Conservation (phyloP, 2,113 vertebrate species). For the Platycercus adscitus region DNA sequence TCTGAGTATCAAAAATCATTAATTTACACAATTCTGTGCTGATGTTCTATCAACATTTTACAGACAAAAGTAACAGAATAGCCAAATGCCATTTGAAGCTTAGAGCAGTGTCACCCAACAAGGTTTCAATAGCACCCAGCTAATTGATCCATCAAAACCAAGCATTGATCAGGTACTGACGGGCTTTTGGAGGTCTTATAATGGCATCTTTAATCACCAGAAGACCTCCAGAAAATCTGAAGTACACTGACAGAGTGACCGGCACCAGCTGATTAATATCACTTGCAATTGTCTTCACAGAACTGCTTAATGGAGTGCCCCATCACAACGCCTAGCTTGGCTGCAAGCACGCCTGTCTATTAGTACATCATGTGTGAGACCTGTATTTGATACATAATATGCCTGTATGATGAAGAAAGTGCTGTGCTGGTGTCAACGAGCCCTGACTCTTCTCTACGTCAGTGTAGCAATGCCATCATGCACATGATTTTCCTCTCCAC, state of each 20-base stretch:
- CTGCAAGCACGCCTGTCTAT: neutral
- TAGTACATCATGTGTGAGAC: neutral
- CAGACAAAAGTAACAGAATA: neutral
- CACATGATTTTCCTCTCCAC: neutral
- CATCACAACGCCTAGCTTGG: accelerated
- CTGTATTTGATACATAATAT: accelerated
- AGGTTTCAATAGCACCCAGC: neutral
- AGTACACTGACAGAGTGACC: no score
- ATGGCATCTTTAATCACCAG: neutral
- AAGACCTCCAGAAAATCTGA: neutral
- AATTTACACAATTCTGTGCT: neutral
- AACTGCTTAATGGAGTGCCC: neutral
- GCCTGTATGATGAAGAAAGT: neutral
- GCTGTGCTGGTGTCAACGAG: neutral
- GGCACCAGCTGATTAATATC: neutral
- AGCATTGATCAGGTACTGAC: neutral
- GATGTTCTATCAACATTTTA: accelerated
- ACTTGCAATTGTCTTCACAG: neutral
- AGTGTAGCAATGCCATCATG: neutral
- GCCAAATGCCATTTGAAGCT: neutral
- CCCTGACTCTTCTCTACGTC: neutral
- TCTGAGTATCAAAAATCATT: neutral
- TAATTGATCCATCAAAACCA: neutral
- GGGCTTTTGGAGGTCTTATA: neutral
- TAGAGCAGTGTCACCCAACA: neutral